Base-by-base conservation (phyloP, 37 sponge, comb jelly and placozoan species). In the Eunapius fragilis region DNA sequence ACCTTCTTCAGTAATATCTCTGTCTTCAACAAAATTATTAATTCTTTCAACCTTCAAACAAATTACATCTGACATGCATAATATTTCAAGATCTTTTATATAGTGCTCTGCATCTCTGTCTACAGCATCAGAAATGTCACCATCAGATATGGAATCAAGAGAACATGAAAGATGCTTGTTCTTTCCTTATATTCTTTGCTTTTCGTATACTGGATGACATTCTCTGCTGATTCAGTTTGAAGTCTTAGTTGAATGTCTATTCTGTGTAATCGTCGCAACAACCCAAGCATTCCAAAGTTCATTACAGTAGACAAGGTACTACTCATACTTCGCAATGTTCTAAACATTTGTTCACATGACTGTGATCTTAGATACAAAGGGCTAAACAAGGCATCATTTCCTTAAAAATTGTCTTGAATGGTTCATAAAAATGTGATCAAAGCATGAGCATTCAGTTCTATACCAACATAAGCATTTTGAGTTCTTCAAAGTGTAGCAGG, bases 311-410 rank as follows among this genome's bases (percentile, higher is more conserved):
- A 88, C 37, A 87, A 92, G 1, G 69, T 84, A 26, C 79, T 76
- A 49, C 82, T 88, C 88, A 85, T 84, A 31, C 88, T 88, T n/a
- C 86, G 47, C 11, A 78, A 85, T 23, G 88, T 71, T 37, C 92
- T 72, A 41, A 92, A 88, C 2, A 77, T 75, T 38, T 80, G 68
- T 72, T 88, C 92, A 84, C 92, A 92, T 0, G 85, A 74, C 67
- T 92, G 87, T 13, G 92, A 92, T 0, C 88, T 88, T 26, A 92
- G 58, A 77, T 77, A 4, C 92, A 88, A 88, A 31, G 92, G 88
- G 2, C 81, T 49, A 76, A 86, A 89, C n/a, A 14, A 76, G 3
- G 81, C 72, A 45, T 23, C 36, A 67, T 80, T 45, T 45, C 47
- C 47, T 45, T 4, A 11, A 48, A 68, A 9, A 33, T 67, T 28